Evolutionary conservation across 2,797 vertebrate genomes (phyloP).

Genomic region (Melanotaenia pygmaea): DNA sequence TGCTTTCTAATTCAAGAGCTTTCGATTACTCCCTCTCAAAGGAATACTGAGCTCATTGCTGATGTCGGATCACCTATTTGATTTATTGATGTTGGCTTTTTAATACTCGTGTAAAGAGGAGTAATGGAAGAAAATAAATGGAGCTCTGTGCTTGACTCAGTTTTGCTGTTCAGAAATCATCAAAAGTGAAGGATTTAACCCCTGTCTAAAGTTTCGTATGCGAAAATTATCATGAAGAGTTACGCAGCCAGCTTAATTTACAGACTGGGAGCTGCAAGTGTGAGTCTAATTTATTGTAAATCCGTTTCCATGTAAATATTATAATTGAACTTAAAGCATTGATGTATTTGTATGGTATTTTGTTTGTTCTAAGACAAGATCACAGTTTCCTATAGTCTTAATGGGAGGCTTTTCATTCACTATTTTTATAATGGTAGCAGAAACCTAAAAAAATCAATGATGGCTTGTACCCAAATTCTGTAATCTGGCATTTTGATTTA

Average conservation of each 20-base stretch:
- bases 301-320: neutral
- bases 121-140: constrained; percentile 36
- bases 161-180: constrained; percentile 19
- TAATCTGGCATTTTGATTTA: neutral
- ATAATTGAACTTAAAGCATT: neutral
- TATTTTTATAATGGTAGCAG: neutral
- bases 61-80: constrained; percentile 48
- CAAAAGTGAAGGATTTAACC: constrained; percentile 23
- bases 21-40: constrained; percentile 42
- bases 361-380: neutral
- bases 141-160: constrained; percentile 6
- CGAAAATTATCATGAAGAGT: neutral
- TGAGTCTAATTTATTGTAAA: neutral
- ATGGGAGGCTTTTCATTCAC: neutral
- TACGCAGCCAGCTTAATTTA: neutral
- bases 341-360: neutral
- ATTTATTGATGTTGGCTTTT: constrained; percentile 44
- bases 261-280: neutral
- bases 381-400: neutral
- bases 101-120: constrained; percentile 15
- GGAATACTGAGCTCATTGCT: constrained; percentile 51
- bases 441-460: neutral
- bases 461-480: neutral
- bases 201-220: neutral
- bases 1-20: constrained; percentile 47